Conservation (phyloP, 92 coral and sea anemone species). For the Paragorgia papillata region DNA sequence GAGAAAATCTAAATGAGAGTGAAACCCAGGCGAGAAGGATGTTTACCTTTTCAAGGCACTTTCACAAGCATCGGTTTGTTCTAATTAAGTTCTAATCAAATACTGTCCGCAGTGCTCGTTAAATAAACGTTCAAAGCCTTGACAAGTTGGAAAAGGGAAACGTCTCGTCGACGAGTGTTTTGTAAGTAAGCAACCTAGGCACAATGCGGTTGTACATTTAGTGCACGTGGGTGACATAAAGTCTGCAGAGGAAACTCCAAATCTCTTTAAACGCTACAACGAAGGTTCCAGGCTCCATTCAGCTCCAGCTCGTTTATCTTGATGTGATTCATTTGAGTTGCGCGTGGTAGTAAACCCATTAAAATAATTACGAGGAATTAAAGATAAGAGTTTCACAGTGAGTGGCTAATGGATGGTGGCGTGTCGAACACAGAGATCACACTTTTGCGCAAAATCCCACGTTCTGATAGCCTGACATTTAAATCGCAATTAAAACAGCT, state of each 20-base stretch:
- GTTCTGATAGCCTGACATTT: slow-evolving; percentile 6
- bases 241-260: too few species aligned
- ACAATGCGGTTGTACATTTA: too few species aligned
- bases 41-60: slow-evolving; percentile 31
- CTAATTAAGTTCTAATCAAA: slow-evolving; percentile 39
- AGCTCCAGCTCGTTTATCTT: slow-evolving; percentile 10
- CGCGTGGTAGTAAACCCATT: slow-evolving; percentile 32
- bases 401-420: slow-evolving; percentile 43
- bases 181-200: too few species aligned
- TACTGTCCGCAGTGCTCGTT: slow-evolving; percentile 14
- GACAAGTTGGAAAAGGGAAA: slow-evolving; percentile 10
- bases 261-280: neutral
- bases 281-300: neutral
- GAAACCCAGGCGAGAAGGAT: slow-evolving; percentile 16
- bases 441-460: slow-evolving; percentile 11
- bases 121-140: slow-evolving; percentile 11
- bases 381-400: slow-evolving; percentile 43
- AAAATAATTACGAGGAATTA: slow-evolving; percentile 39
- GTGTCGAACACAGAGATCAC: neutral
- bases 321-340: neutral
- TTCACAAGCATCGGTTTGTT: neutral
- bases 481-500: slow-evolving; percentile 16
- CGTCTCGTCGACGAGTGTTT: too few species aligned
- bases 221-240: too few species aligned
- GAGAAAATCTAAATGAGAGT: neutral